A percentile compares a stretch with the other conserved stretches of the same genome.
phyloP scores from a whole-genome alignment of 2,888 invertebrate species.

The Rhogogaster chlorosoma region DNA sequence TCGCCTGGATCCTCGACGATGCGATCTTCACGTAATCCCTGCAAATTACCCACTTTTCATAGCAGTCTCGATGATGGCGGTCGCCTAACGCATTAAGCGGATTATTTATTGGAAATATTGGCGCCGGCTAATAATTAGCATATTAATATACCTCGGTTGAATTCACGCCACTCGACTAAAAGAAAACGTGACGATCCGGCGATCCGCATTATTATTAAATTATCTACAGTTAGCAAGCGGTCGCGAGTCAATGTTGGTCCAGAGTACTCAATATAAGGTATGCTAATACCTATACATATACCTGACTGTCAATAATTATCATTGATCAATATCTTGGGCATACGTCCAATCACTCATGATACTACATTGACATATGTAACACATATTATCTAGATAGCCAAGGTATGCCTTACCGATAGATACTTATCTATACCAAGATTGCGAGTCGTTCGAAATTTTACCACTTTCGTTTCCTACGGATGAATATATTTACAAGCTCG shows the following conservation, averaged over 20 bases:
- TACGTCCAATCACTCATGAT: slow-evolving; percentile 52
- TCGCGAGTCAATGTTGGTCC: slow-evolving; percentile 3
- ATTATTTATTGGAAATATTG: slow-evolving; percentile 66
- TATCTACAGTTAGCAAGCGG: slow-evolving; percentile 61
- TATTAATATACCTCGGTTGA: slow-evolving; percentile 59
- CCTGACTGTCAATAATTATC: slow-evolving; percentile 65
- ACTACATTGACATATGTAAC: slow-evolving; percentile 63
- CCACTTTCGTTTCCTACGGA: slow-evolving; percentile 13
- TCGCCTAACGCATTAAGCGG: slow-evolving; percentile 62
- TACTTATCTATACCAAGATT: slow-evolving; percentile 45
- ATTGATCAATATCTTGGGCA: slow-evolving; percentile 69
- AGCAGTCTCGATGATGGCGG: slow-evolving; percentile 30
- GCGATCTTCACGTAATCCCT: slow-evolving; percentile 35
- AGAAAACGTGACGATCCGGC: neutral
- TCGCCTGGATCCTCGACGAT: neutral
- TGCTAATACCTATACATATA: slow-evolving; percentile 35
- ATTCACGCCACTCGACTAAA: slow-evolving; percentile 6
- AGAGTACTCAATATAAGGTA: slow-evolving; percentile 2
- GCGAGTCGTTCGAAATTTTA: neutral
- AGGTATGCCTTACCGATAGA: slow-evolving; percentile 64
- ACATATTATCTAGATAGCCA: slow-evolving; percentile 66
- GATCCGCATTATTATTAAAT: slow-evolving; percentile 68
- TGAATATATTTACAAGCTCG: neutral
- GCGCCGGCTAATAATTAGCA: slow-evolving; percentile 66
- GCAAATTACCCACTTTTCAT: slow-evolving; percentile 24